Evolutionary conservation across 2,888 invertebrate genomes (phyloP).

Genomic region (Aphelenchoides bicaudatus): DNA sequence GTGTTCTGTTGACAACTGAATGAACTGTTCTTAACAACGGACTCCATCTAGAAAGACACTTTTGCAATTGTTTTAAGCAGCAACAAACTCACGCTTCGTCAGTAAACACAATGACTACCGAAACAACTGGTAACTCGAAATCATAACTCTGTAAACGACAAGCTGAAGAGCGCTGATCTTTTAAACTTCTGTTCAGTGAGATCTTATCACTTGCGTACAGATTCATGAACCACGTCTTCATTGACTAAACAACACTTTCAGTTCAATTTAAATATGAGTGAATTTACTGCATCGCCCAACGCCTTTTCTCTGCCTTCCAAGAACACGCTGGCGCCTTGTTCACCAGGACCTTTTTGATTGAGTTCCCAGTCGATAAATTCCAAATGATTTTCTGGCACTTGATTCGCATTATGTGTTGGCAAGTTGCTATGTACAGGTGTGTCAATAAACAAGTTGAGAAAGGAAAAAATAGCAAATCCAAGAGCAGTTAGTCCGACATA

Average conservation of each 20-base stretch:
- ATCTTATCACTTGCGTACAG: conserved; percentile 62
- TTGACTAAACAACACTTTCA: too few relatives aligned
- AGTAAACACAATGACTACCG: conserved; percentile 74
- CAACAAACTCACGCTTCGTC: conserved; percentile 86
- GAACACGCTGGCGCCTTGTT: conserved; percentile 25
- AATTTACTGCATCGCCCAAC: conserved; percentile 19
- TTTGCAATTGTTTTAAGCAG: too few relatives aligned
- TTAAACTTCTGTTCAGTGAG: conserved; percentile 63
- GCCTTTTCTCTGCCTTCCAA: conserved; percentile 24
- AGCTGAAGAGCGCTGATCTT: conserved; percentile 62
- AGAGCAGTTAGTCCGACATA: too few relatives aligned
- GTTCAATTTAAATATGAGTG: too few relatives aligned
- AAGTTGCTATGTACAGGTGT: too few relatives aligned
- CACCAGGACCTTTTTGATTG: conserved; percentile 32
- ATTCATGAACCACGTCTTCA: conserved; percentile 43
- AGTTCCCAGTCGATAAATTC: too few relatives aligned
- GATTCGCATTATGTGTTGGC: too few relatives aligned
- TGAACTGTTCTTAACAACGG: conserved; percentile 66
- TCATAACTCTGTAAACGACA: conserved; percentile 67
- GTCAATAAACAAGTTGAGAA: too few relatives aligned
- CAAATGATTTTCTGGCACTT: too few relatives aligned
- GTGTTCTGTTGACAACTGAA: conserved; percentile 78
- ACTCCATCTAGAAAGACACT: too few relatives aligned
- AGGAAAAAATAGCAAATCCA: too few relatives aligned
- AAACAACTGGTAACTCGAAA: conserved; percentile 64